Evolutionary conservation across 2,113 vertebrate genomes (phyloP), one percentile per base, ranked within the genome.

Genomic region (Chrysochloris asiatica): DNA sequence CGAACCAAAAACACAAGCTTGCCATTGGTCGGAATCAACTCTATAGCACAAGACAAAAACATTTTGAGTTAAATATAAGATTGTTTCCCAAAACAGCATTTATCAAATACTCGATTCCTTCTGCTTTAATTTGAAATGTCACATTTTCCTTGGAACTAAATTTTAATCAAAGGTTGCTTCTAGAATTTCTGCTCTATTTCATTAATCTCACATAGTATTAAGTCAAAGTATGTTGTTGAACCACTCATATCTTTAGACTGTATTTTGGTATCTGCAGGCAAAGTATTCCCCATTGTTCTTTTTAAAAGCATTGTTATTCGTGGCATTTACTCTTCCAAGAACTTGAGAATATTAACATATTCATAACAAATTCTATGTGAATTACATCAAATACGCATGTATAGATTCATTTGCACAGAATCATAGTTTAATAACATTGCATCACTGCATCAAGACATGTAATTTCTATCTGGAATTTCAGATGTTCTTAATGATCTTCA

Each of bases 261-360:
- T 59, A 76, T 88, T 76, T 92, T 65, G 48, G 56, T 92, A 63
- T 95, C 92, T 88, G 54, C 30, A 69, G 90, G 83, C 86, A 72
- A 93, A 83, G 41, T 61, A 43, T 36, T 95, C 65, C 50, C 94
- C 75, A 33, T 77, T 77, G 86, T 36, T 93, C 72, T 86, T 83
- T 47, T 45, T 17, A 67, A 67, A 88, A 10, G 22, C 72, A 36
- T 75, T 47, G 26, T 93, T 41, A 65, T 52, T 78, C 83, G 72
- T 88, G 93, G 61, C 73, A 95, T 86, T 95, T 92, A 93, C 61
- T 78, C 77, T 92, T 91, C 81, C 52, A 84, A 61, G 81, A 90
- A 89, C 50, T 81, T 81, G 77, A 93, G 77, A 67, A 45, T 94
- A 89, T 91, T 90, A 83, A 83, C 86, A 84, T 73, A 65, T 93